A percentile compares a stretch with the other conserved stretches of the same genome.
phyloP scores from a whole-genome alignment of 2,113 vertebrate species.

The Glaucomys volans region DNA sequence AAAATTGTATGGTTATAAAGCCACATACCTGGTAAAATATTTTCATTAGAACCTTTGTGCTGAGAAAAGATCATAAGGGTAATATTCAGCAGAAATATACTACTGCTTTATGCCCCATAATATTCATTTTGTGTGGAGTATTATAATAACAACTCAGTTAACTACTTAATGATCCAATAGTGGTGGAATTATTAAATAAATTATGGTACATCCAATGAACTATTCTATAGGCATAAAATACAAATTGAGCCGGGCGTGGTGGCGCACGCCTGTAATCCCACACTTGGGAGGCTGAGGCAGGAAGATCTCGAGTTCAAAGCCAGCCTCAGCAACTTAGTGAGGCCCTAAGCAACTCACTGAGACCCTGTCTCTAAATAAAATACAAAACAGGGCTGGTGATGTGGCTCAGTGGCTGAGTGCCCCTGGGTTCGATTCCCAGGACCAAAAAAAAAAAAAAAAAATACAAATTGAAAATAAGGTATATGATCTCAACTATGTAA shows the following conservation, averaged over 20 bases:
- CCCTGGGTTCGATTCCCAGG: too few relatives aligned
- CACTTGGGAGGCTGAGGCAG: too few relatives aligned
- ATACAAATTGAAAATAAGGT: not conserved
- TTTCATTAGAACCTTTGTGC: slow-evolving; percentile 43
- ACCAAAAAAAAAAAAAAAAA: too few relatives aligned
- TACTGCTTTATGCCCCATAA: not conserved
- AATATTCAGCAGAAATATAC: slow-evolving; percentile 56
- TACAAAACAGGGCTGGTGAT: too few relatives aligned
- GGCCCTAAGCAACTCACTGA: too few relatives aligned
- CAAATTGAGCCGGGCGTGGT: too few relatives aligned
- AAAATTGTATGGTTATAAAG: slow-evolving; percentile 32
- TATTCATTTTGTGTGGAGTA: not conserved
- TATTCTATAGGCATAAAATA: not conserved
- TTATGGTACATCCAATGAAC: not conserved
- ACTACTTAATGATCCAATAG: not conserved
- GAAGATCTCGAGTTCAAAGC: too few relatives aligned
- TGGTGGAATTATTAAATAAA: not conserved
- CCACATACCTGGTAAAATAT: not conserved
- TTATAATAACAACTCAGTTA: not conserved
- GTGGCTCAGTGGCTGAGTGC: too few relatives aligned
- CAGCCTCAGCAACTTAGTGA: too few relatives aligned
- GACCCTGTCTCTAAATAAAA: too few relatives aligned
- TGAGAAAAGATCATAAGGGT: slow-evolving; percentile 24
- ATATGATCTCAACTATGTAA: not conserved
- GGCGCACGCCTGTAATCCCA: too few relatives aligned